These are phyloP conservation scores for Drosophila oshimai DNA, from an alignment of 1,140 invertebrate genomes.

Conservation along the genomic window DNA sequence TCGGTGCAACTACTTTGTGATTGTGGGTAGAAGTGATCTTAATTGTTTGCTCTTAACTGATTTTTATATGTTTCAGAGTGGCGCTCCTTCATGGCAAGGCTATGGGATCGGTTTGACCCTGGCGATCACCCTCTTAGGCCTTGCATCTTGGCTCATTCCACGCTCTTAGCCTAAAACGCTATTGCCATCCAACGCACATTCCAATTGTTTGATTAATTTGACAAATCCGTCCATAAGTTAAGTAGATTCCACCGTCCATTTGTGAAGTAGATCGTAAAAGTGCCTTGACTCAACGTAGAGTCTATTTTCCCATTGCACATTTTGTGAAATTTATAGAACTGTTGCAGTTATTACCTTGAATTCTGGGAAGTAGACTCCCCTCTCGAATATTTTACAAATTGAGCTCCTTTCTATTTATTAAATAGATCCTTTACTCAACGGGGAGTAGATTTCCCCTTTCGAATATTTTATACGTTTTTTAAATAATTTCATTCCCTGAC, in stretches of 20 bases:
- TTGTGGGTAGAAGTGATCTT: conserved; percentile 89
- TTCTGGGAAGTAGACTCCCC: background rate
- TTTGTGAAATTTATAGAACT: too few relatives aligned
- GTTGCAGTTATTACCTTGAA: background rate
- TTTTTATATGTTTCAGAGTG: conserved; percentile 39
- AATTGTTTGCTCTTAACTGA: background rate
- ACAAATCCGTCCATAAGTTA: conserved; percentile 36
- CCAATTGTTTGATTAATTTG: conserved; percentile 2
- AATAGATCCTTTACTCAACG: background rate
- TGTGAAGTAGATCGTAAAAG: conserved; percentile 25
- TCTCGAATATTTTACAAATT: conserved; percentile 17
- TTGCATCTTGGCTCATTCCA: conserved; percentile 3
- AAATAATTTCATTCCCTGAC: background rate
- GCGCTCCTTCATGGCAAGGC: background rate
- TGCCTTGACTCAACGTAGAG: conserved; percentile 37
- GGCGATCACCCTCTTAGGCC: background rate
- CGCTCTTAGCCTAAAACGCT: conserved; percentile 7
- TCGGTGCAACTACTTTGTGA: conserved; percentile 97
- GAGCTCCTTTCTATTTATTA: too few relatives aligned
- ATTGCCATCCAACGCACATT: conserved; percentile 1
- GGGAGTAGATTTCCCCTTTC: background rate
- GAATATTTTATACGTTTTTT: background rate
- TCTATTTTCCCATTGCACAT: too few relatives aligned
- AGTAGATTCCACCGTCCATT: conserved; percentile 38
- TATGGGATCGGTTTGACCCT: background rate